Base-by-base conservation (phyloP, 2,113 vertebrate genomes). In the Mellivora capensis region DNA sequence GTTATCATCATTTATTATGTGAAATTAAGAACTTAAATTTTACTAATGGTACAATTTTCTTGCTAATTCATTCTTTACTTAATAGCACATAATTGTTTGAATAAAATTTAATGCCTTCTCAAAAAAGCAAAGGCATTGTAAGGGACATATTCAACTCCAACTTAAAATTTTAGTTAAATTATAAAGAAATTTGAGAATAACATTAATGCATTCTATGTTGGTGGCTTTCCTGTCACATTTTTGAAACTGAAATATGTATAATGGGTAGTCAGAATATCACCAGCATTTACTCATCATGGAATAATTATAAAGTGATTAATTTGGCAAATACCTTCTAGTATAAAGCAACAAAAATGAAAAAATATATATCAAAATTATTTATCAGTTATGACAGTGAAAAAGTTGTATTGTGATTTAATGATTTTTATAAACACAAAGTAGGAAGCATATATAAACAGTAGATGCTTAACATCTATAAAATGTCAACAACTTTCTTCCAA, bases 31-130 rank as follows among this genome's bases (percentile, higher is more conserved):
- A 98, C 93, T 98, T 98, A 98, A 98, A 97, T 98, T 98, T 98
- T 97, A 98, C 98, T 99, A 99, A 98, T 98, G 97, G 95, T 97
- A 89, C 90, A 98, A 98, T 98, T 98, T 98, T 98, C 97, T 98
- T 93, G 57, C 84, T 98, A 98, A 98, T 98, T 98, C 67, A 97
- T 98, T 98, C 97, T 98, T 98, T 96, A 95, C 93, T 98, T 98
- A 99, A 98, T 98, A 98, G 80, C 64, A 93, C 67, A 95, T 98
- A 98, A 98, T 98, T 98, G 87, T 98, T 98, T 98, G 97, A 99
- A 98, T 97, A 98, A 98, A 57, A 47, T 97, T 97, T 98, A 21
- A 97, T 93, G 94, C 96, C 47, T 86, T 34, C 4, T 96, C 85
- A 91, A 91, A 97, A 98, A 97, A 96, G 91, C 97, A 95, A 93